Base-by-base conservation (phyloP, 2,113 vertebrate species). In the Melanostigma gelatinosum region DNA sequence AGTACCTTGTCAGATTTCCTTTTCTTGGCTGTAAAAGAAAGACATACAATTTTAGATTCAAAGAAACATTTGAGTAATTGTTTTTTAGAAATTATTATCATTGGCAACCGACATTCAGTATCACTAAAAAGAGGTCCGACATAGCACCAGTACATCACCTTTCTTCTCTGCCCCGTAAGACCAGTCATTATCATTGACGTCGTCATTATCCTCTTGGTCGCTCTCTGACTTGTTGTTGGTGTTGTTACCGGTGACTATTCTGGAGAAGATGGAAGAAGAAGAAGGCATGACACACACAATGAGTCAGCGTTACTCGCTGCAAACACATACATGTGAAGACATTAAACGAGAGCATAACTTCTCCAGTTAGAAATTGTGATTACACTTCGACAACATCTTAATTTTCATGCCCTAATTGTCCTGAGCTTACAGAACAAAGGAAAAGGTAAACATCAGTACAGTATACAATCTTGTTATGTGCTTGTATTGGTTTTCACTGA, bases 181-280 rank as follows among this genome's bases (percentile, higher is more conserved):
- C 98, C 98, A 99, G 92, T 99, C 98, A 0, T 99, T 99, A 89
- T 99, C 98, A 10, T 99, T 99, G 92, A 98, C 97, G 80, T 99
- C 98, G 0, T 99, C 98, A 0, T 99, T 99, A 88, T 99, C 98
- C 87, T 99, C 98, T 90, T 98, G 98, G 95, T 99, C 98, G 9
- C 98, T 99, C 89, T 99, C 98, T 0, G 98, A 99, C 91, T 99
- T 99, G 93, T 99, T 99, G 95, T 97, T 99, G 88, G 97, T 96
- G 88, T 98, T 99, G 95, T 98, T 99, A 94, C 97, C 97, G 44
- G 97, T 98, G 76, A 97, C 98, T 84, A 98, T 98, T 95, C 98
- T 98, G 91, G 66, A 77, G 20, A 63, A 20, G 0, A 16, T 5
- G 8, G 8, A 70, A 34, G 2, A 64, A 20, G 22, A 32, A 32